Conservation (phyloP, 2,888 invertebrate species). For the Kuschelorhynchus macadamiae region DNA sequence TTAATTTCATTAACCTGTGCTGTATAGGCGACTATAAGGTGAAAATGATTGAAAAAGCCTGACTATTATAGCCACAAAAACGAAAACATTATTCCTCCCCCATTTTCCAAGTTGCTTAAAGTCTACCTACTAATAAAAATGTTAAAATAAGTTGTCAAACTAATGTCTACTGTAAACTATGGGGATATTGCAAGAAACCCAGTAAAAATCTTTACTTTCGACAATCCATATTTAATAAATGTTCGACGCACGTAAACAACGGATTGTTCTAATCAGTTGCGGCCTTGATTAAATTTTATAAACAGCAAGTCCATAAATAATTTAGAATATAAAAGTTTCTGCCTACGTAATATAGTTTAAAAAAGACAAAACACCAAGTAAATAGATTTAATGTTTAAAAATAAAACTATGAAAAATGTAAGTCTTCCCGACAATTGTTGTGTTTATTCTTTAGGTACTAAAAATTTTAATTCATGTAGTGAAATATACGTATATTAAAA, state of each 20-base stretch:
- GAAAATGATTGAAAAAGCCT: too few species aligned
- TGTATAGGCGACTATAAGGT: too few species aligned
- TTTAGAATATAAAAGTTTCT: conserved; percentile 11
- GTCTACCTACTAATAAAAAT: too few species aligned
- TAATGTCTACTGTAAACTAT: too few species aligned
- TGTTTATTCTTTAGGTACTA: conserved; percentile 61
- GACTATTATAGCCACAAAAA: too few species aligned
- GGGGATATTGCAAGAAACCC: too few species aligned
- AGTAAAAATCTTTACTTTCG: conserved; percentile 8
- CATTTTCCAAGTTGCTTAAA: too few species aligned
- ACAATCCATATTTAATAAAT: background rate
- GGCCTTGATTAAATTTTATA: conserved; percentile 20
- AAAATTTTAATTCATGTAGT: conserved; percentile 39
- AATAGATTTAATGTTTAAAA: conserved; percentile 50
- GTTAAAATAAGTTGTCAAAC: too few species aligned
- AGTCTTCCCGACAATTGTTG: conserved; percentile 65
- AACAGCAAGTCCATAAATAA: conserved; percentile 18
- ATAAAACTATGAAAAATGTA: conserved; percentile 52
- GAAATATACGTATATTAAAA: conserved; percentile 13
- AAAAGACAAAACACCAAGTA: conserved; percentile 62
- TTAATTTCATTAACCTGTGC: too few species aligned
- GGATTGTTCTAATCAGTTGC: conserved; percentile 12
- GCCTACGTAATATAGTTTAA: conserved; percentile 39
- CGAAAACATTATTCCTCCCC: too few species aligned
- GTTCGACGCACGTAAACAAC: background rate